phyloP scores from a whole-genome alignment of 2,888 invertebrate species.

The Napeogenes inachia region DNA sequence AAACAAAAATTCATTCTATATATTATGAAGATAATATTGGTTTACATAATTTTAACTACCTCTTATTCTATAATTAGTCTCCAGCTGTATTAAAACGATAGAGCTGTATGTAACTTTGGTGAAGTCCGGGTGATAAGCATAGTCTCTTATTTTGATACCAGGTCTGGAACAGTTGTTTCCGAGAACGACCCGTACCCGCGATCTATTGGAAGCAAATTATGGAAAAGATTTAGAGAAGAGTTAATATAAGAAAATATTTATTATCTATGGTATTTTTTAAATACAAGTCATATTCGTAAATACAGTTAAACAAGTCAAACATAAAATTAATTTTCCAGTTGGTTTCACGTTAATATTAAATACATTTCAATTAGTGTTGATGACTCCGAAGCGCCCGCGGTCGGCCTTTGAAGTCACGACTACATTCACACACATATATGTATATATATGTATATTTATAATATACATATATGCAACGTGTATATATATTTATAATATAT shows the following conservation, averaged over 20 bases:
- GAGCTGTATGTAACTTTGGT: conserved; percentile 34
- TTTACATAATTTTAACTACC: conserved; percentile 11
- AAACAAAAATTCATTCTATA: background rate
- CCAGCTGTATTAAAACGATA: conserved; percentile 43
- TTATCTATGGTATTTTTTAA: no score
- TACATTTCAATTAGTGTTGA: conserved; percentile 12
- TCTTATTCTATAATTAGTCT: conserved; percentile 25
- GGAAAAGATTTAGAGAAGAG: no score
- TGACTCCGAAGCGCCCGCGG: conserved; percentile 13
- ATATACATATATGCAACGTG: no score
- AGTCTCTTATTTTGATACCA: conserved; percentile 38
- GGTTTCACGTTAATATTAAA: conserved; percentile 4
- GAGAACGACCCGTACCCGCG: conserved; percentile 37
- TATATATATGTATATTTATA: no score
- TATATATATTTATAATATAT: no score
- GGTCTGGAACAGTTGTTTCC: conserved; percentile 38
- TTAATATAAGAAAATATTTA: no score
- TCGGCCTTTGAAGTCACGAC: background rate
- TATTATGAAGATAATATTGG: no score
- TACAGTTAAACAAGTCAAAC: background rate
- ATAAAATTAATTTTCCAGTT: conserved; percentile 1
- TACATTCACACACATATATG: background rate
- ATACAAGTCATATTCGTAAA: no score
- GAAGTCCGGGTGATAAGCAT: conserved; percentile 46
- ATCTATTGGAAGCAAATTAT: conserved; percentile 27